Evolutionary conservation across 2,113 vertebrate genomes (phyloP).

Genomic region (Microtus oregoni): DNA sequence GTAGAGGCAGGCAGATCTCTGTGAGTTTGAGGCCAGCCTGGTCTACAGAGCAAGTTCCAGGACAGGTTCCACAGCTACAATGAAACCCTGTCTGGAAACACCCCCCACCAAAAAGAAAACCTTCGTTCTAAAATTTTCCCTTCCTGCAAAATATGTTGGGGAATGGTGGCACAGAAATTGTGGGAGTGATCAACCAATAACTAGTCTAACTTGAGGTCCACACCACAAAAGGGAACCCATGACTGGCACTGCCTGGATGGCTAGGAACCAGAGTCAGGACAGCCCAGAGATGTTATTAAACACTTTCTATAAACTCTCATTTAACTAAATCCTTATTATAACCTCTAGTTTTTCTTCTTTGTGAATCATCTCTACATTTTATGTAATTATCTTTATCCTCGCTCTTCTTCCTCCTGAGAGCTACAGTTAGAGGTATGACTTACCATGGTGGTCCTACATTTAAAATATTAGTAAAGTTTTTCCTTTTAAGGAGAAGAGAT

Average conservation of each 20-base stretch:
- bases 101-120: background rate
- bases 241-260: background rate
- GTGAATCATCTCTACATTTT: background rate
- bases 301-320: background rate
- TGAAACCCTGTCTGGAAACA: too few species aligned
- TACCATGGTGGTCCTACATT: background rate
- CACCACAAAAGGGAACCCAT: background rate
- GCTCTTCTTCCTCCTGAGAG: background rate
- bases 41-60: too few species aligned
- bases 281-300: background rate
- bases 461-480: background rate
- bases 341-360: background rate
- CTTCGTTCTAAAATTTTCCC: background rate
- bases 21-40: too few species aligned
- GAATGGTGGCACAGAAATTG: background rate
- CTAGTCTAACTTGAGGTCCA: background rate
- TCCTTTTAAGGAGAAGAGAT: background rate
- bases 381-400: background rate
- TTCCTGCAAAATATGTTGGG: background rate
- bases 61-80: too few species aligned
- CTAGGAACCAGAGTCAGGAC: background rate
- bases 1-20: too few species aligned
- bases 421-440: background rate
- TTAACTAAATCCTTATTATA: background rate
- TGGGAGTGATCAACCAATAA: background rate